These are phyloP conservation scores for Heliangelus exortis DNA, from an alignment of 2,797 vertebrate genomes.

Conservation along the genomic window DNA sequence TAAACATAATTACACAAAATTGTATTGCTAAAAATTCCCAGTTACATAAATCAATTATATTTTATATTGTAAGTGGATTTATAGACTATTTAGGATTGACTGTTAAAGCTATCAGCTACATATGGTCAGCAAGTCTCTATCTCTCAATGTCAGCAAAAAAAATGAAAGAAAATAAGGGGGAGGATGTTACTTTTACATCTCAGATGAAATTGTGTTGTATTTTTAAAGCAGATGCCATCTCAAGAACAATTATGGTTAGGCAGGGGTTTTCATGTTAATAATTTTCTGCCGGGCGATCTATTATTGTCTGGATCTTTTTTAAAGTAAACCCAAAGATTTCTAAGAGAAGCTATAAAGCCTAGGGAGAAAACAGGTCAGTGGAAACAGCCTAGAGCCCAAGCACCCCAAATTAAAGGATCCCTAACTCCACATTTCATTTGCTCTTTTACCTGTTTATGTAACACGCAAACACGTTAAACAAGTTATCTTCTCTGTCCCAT, in stretches of 20 bases:
- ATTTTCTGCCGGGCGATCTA: conserved; percentile 73
- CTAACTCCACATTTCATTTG: neutral
- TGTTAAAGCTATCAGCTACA: conserved; percentile 37
- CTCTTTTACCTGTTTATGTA: neutral
- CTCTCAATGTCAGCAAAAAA: conserved; percentile 72
- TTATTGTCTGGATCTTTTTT: neutral
- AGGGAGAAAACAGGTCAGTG: neutral
- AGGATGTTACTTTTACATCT: conserved; percentile 67
- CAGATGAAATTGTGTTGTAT: conserved; percentile 72
- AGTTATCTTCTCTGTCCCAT: neutral
- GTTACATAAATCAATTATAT: conserved; percentile 70
- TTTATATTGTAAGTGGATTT: conserved; percentile 54
- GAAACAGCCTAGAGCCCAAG: neutral
- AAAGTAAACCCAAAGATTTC: neutral
- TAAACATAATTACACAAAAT: conserved; percentile 69
- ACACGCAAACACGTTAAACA: neutral
- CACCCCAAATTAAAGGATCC: neutral
- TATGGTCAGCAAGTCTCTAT: conserved; percentile 67
- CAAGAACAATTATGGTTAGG: conserved; percentile 77
- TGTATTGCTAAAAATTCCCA: conserved; percentile 57
- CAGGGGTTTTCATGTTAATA: conserved; percentile 76
- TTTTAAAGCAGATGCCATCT: conserved; percentile 77
- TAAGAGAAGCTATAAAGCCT: neutral
- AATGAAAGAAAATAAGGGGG: neutral
- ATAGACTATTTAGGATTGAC: conserved; percentile 59